Base-by-base conservation (phyloP, 2,888 invertebrate species). In the Syrphus vitripennis region DNA sequence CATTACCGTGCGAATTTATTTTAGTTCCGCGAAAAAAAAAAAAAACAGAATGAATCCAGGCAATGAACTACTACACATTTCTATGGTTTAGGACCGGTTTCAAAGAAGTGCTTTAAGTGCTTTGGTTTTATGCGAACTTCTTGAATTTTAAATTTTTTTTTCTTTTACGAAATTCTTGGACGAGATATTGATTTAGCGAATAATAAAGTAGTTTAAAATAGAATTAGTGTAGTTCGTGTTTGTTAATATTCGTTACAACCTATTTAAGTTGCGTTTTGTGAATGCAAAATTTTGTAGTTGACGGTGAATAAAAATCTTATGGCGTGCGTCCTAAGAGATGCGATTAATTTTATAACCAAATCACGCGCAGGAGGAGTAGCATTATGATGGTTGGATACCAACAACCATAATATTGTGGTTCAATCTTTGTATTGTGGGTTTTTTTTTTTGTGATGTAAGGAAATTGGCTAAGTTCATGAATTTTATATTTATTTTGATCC, bases 1-100 rank as follows among this genome's bases (percentile, higher is more conserved):
- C 84, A 79, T 63, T 57, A 74, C 74, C 65, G 57, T 74, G 72
- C 55, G 53, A 83, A 83, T 83, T 63, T 69, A 45, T 40, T 19
- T 34, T 45, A n/a, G n/a, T 31, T n/a, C 19, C 29, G 12, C 24
- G 19, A 19, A 10, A 34, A 3, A 75, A 34, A 31, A 45, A 57
- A 10, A 34, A 3, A 75, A 34, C 21, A 45, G 48, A 6, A 34
- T 24, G 7, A 57, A 29, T 34, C n/a, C 55, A 77, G 79, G 57
- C 79, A 79, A 50, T 83, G 83, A 76, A 84, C 80, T 80, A 84
- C n/a, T n/a, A n/a, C n/a, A n/a, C n/a, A n/a, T 71, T 76, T 84
- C 53, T 67, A 26, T 6, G 2, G 9, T 42, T 0, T 19, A 50
- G 45, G 70, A 80, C 83, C 59, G 83, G 80, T 83, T 75, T 3